Conservation (phyloP, 2,113 vertebrate species). For the Jaculus jaculus region DNA sequence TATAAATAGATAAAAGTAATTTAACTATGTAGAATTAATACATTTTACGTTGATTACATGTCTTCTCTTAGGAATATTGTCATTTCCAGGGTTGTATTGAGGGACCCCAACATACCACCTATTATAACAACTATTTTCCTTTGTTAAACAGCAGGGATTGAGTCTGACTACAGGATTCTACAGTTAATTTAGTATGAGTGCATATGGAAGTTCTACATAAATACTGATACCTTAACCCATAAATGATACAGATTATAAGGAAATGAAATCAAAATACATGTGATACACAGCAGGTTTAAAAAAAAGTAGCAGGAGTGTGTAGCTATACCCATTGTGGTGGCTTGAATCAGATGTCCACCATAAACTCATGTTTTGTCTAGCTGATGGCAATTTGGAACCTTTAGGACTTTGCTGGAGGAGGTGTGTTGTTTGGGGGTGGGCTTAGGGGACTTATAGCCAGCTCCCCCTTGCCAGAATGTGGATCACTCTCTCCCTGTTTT, state of each 20-base stretch:
- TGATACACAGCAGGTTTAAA: neutral
- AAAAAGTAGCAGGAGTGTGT: too few relatives aligned
- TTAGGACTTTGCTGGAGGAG: too few relatives aligned
- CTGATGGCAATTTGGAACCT: too few relatives aligned
- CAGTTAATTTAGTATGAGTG: neutral
- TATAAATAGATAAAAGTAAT: neutral
- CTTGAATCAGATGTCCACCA: too few relatives aligned
- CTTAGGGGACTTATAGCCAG: too few relatives aligned
- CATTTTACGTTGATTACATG: neutral
- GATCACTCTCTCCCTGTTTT: too few relatives aligned
- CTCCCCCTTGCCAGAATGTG: too few relatives aligned
- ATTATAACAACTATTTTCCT: neutral
- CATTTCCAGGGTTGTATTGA: neutral
- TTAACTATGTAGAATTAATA: neutral
- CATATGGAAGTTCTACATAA: neutral
- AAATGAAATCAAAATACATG: neutral
- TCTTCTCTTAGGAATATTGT: neutral
- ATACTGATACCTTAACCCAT: neutral
- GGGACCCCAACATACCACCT: neutral
- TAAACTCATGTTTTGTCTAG: too few relatives aligned
- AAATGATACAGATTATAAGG: neutral
- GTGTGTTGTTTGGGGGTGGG: too few relatives aligned
- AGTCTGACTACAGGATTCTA: neutral
- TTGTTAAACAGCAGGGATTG: neutral
- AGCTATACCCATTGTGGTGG: too few relatives aligned